These are phyloP conservation scores for Gastracanthus pulcherrimus DNA, from an alignment of 2,888 invertebrate genomes.

Conservation along the genomic window DNA sequence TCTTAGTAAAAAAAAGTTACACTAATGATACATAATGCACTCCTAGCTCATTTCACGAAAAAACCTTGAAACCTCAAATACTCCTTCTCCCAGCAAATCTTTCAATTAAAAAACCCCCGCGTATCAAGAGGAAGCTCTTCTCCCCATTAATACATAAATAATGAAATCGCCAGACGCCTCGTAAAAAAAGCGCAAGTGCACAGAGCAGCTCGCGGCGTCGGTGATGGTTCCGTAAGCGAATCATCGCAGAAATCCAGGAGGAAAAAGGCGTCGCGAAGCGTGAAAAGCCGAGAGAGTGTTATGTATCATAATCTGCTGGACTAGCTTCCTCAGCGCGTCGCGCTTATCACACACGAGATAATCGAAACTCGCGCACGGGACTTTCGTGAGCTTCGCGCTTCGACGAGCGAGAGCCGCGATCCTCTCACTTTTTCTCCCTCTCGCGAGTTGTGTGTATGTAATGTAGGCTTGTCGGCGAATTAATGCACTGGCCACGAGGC, in stretches of 20 bases:
- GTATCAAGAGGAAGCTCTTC: too few species aligned
- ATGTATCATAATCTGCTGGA: slow-evolving; percentile 46
- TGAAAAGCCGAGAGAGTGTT: slow-evolving; percentile 39
- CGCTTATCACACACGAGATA: slow-evolving; percentile 58
- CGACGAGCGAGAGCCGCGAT: slow-evolving; percentile 66
- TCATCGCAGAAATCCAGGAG: neutral
- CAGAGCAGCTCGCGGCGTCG: neutral
- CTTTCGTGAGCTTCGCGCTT: slow-evolving; percentile 69
- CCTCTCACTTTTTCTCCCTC: slow-evolving; percentile 62
- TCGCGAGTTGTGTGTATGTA: neutral
- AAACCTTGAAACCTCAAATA: too few species aligned
- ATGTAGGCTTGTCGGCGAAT: neutral
- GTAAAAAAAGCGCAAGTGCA: too few species aligned
- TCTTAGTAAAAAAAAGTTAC: too few species aligned
- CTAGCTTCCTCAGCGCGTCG: slow-evolving; percentile 23
- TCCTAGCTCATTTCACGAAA: too few species aligned
- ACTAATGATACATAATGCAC: too few species aligned
- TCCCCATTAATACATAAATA: too few species aligned
- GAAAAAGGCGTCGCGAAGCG: slow-evolving; percentile 23
- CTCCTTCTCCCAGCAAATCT: too few species aligned
- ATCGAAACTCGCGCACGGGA: slow-evolving; percentile 29
- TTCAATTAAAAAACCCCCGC: too few species aligned
- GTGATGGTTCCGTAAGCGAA: neutral
- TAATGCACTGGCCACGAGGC: neutral
- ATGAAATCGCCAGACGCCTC: too few species aligned